A percentile compares a stretch with the other conserved stretches of the same genome.
Evolutionary conservation across 2,113 vertebrate genomes (phyloP).

Genomic region (Bubo blakistoni): DNA sequence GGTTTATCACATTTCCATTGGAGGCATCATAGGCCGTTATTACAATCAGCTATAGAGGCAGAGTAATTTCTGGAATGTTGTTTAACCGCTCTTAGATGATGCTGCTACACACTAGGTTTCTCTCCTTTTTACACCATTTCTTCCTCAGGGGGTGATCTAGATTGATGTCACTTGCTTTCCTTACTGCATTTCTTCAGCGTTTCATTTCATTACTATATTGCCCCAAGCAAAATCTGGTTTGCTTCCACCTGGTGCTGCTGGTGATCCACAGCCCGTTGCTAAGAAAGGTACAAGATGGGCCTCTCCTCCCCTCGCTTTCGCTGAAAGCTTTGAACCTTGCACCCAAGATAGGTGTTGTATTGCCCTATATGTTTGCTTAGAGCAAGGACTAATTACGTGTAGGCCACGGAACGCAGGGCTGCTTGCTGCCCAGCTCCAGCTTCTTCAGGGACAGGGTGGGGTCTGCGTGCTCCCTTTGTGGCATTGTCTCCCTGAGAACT

Average conservation of each 20-base stretch:
- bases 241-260: neutral
- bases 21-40: neutral
- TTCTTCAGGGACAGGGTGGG: neutral
- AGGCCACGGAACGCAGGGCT: neutral
- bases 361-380: neutral
- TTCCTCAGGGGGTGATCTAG: neutral
- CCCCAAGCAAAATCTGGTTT: neutral
- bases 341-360: neutral
- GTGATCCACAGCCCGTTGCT: neutral
- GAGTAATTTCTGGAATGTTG: neutral
- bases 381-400: fast-evolving
- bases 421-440: neutral
- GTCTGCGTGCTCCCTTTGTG: fast-evolving
- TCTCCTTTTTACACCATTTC: neutral
- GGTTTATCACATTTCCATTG: neutral
- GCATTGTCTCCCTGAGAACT: fast-evolving
- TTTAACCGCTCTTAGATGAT: neutral
- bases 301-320: neutral
- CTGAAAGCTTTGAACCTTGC: neutral
- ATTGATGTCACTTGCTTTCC: neutral
- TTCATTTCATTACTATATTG: neutral
- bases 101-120: neutral
- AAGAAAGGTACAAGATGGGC: neutral
- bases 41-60: neutral
- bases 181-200: neutral